A percentile compares a stretch with the other conserved stretches of the same genome.
Conservation (phyloP, 2,797 vertebrate species). For the Etheostoma perlongum region DNA sequence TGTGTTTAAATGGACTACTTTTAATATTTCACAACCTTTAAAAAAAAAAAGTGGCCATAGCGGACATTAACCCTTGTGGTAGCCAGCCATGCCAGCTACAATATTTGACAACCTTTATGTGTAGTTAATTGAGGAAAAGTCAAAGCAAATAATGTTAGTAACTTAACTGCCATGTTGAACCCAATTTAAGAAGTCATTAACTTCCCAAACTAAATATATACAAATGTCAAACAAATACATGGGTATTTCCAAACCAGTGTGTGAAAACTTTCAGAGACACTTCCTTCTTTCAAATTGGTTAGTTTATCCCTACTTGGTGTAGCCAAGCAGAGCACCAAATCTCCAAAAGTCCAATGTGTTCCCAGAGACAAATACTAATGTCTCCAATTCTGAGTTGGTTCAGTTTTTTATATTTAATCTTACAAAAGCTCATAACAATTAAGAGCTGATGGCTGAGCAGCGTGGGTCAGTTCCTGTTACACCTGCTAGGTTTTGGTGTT, state of each 20-base stretch:
- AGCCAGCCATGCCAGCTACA: constrained; percentile 90
- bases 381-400: not conserved
- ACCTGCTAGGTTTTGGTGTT: not conserved
- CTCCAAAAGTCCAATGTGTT: not conserved
- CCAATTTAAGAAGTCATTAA: not conserved
- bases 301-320: not conserved
- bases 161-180: not conserved
- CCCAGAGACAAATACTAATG: not conserved
- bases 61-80: constrained; percentile 90
- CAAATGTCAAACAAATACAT: not conserved
- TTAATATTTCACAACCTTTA: not conserved
- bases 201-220: not conserved
- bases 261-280: not conserved
- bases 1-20: not conserved
- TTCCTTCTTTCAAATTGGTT: not conserved
- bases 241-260: not conserved
- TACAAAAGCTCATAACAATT: not conserved
- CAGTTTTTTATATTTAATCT: not conserved
- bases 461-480: not conserved
- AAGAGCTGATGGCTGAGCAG: not conserved
- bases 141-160: not conserved
- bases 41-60: constrained; percentile 74
- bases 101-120: not conserved
- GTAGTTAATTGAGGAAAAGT: not conserved
- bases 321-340: too few species aligned